A percentile compares a stretch with the other conserved stretches of the same genome.
These are phyloP conservation scores for Oscheius sp. DNA, from an alignment of 2,888 invertebrate species.

Conservation along the genomic window DNA sequence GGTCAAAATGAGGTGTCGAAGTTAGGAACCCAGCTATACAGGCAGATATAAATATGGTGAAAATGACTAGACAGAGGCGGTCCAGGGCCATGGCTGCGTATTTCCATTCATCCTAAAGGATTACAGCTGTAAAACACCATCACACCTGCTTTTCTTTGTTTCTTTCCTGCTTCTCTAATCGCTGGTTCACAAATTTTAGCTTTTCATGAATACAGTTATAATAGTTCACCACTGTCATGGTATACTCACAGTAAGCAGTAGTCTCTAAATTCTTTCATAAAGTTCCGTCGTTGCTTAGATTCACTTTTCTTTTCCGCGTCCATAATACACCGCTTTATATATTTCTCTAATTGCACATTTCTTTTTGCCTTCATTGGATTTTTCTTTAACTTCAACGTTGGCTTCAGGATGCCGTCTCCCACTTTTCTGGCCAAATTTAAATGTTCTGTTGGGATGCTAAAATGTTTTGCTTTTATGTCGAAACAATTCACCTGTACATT, in stretches of 20 bases:
- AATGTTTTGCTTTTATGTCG: not conserved
- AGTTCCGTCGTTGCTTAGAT: not conserved
- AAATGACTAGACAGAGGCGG: slow-evolving; percentile 55
- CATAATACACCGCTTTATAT: slow-evolving; percentile 53
- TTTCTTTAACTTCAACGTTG: slow-evolving; percentile 42
- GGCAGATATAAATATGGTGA: slow-evolving; percentile 50
- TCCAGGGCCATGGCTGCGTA: slow-evolving; percentile 62
- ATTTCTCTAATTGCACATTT: slow-evolving; percentile 55
- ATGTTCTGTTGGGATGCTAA: slow-evolving; percentile 58
- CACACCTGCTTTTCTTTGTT: slow-evolving; percentile 39
- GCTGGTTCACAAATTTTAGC: slow-evolving; percentile 43
- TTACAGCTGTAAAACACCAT: not conserved
- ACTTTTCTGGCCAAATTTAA: slow-evolving; percentile 60
- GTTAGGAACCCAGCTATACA: slow-evolving; percentile 50
- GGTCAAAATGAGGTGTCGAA: slow-evolving; percentile 53
- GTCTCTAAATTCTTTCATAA: slow-evolving; percentile 40
- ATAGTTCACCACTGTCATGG: slow-evolving; percentile 52
- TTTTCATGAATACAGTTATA: slow-evolving; percentile 58
- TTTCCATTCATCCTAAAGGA: slow-evolving; percentile 60
- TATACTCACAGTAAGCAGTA: slow-evolving; percentile 48
- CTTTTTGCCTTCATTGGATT: slow-evolving; percentile 42
- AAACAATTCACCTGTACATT: slow-evolving; percentile 47
- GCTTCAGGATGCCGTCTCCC: slow-evolving; percentile 63
- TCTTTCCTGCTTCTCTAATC: slow-evolving; percentile 44
- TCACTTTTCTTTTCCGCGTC: slow-evolving; percentile 52